These are phyloP conservation scores for Formica aserva DNA, from an alignment of 2,888 invertebrate genomes.

Conservation along the genomic window DNA sequence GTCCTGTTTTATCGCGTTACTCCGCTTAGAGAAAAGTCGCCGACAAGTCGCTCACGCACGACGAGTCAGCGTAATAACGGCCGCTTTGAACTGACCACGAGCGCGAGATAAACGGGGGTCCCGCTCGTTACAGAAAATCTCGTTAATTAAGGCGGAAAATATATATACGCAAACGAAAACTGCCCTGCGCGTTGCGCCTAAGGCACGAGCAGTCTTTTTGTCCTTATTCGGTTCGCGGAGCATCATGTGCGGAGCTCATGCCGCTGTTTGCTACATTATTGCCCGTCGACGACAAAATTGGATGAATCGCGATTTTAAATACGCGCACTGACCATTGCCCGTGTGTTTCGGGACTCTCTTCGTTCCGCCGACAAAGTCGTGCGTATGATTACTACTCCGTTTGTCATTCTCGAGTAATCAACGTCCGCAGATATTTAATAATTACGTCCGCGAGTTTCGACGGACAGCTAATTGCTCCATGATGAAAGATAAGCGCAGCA, in stretches of 20 bases:
- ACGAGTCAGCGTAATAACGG: conserved; percentile 55
- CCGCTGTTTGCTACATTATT: conserved; percentile 63
- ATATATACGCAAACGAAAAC: conserved; percentile 52
- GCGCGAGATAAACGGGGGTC: conserved; percentile 19
- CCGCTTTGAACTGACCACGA: conserved; percentile 67
- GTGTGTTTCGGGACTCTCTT: conserved; percentile 44
- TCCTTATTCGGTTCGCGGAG: conserved; percentile 56
- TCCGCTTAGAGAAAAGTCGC: conserved; percentile 48
- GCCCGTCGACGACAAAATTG: conserved; percentile 75
- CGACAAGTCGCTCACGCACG: conserved; percentile 57
- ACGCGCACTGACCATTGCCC: conserved; percentile 21
- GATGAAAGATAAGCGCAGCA: conserved; percentile 14
- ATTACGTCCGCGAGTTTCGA: conserved; percentile 26
- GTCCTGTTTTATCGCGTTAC: conserved; percentile 47
- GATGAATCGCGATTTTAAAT: conserved; percentile 72
- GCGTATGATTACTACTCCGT: conserved; percentile 61
- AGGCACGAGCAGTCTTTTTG: conserved; percentile 46
- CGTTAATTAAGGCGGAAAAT: conserved; percentile 66
- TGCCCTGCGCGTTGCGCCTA: conserved; percentile 41
- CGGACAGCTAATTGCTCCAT: background rate
- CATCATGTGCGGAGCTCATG: conserved; percentile 46
- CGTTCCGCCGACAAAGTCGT: conserved; percentile 51
- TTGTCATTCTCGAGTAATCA: conserved; percentile 43
- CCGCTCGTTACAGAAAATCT: conserved; percentile 50
- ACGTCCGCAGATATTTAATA: conserved; percentile 30